phyloP scores from a whole-genome alignment of 2,888 invertebrate species.

The Clistopyga incitator region DNA sequence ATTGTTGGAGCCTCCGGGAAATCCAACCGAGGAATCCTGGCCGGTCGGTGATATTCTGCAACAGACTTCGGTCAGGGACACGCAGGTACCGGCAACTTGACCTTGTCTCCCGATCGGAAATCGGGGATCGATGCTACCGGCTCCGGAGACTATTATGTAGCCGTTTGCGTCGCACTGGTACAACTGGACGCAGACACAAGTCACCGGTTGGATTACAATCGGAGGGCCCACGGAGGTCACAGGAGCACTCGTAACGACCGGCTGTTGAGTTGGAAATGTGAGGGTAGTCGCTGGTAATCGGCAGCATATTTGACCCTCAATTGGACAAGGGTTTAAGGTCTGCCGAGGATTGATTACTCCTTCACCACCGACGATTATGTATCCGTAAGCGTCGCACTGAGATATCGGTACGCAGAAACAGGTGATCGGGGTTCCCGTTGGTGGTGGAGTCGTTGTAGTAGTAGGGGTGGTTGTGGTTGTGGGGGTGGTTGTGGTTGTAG shows the following conservation, averaged over 20 bases:
- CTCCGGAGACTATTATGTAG: conserved; percentile 69
- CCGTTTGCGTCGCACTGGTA: conserved; percentile 72
- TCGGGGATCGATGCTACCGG: conserved; percentile 75
- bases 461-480: conserved; percentile 10
- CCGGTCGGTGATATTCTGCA: conserved; percentile 90
- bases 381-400: conserved; percentile 75
- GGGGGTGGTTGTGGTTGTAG: conserved; percentile 41
- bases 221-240: conserved; percentile 57
- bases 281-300: conserved; percentile 58
- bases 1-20: conserved; percentile 87
- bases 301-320: conserved; percentile 75
- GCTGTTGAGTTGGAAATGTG: conserved; percentile 40
- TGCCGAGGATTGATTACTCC: conserved; percentile 75
- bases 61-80: conserved; percentile 70
- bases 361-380: conserved; percentile 73
- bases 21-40: conserved; percentile 85
- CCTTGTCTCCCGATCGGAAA: conserved; percentile 71
- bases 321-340: conserved; percentile 68
- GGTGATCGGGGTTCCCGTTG: conserved; percentile 55
- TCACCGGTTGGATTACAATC: conserved; percentile 50
- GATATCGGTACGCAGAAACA: conserved; percentile 76
- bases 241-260: neutral
- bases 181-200: conserved; percentile 69
- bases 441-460: conserved; percentile 36
- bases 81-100: conserved; percentile 66